Conservation (phyloP, 2,797 vertebrate genomes). For the Pangasius mekongensis region DNA sequence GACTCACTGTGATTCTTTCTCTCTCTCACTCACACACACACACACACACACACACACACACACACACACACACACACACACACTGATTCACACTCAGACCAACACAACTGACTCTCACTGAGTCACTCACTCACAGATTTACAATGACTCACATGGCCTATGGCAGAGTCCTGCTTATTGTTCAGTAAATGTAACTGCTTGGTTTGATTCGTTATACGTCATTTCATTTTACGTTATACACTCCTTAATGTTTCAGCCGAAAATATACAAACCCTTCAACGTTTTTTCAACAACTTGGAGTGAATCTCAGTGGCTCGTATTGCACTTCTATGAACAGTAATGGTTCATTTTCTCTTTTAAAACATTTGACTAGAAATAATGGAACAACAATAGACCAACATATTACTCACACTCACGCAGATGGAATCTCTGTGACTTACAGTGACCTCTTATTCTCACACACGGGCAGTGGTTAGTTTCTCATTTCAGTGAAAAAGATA, state of each 20-base stretch:
- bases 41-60: neutral
- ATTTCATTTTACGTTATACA: no score
- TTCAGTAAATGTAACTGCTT: neutral
- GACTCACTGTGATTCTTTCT: neutral
- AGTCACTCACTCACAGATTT: no score
- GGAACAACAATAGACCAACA: neutral
- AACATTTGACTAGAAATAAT: neutral
- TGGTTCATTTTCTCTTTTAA: neutral
- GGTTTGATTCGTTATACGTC: neutral
- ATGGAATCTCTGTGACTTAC: constrained; percentile 42
- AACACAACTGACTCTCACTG: neutral
- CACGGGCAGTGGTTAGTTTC: constrained; percentile 12
- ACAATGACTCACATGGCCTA: neutral
- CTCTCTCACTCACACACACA: neutral
- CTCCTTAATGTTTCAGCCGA: neutral
- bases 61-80: neutral
- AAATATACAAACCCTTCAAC: constrained; percentile 1
- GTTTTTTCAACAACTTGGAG: neutral
- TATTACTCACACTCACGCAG: constrained; percentile 36
- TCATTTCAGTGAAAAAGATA: constrained; percentile 44
- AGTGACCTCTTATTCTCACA: constrained; percentile 47
- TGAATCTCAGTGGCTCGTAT: neutral
- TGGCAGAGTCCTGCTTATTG: neutral
- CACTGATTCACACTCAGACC: neutral
- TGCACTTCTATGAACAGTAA: neutral